A percentile compares a stretch with the other conserved stretches of the same genome.
Evolutionary conservation across 2,888 invertebrate species (phyloP).

Genomic region (Rugalucina vietnamica): DNA sequence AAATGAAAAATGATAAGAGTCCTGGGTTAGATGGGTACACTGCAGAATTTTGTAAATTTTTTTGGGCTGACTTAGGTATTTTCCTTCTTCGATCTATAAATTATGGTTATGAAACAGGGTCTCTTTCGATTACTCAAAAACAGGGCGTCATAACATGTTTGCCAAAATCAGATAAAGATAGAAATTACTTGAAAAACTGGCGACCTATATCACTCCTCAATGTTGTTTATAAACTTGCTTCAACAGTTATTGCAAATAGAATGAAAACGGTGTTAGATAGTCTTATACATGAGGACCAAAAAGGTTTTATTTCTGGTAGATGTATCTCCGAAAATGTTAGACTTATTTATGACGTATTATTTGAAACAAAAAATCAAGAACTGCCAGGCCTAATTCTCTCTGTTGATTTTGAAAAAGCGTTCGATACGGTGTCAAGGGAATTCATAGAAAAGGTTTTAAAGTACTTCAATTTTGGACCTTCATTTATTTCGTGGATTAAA

Average conservation of each 20-base stretch:
- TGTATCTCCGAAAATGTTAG: too few relatives aligned
- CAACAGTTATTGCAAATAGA: not conserved
- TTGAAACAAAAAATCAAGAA: too few relatives aligned
- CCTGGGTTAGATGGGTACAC: too few relatives aligned
- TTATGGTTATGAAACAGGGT: not conserved
- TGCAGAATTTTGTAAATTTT: too few relatives aligned
- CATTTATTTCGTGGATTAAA: not conserved
- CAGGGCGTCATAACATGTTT: not conserved
- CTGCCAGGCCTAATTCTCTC: too few relatives aligned
- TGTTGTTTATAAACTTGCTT: not conserved
- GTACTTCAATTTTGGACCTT: not conserved
- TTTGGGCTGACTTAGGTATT: not conserved
- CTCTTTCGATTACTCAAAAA: not conserved
- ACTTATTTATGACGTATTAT: too few relatives aligned
- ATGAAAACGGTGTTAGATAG: not conserved
- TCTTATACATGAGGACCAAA: too few relatives aligned
- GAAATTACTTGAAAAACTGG: not conserved
- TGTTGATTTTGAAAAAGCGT: not conserved
- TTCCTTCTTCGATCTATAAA: not conserved
- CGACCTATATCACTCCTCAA: not conserved
- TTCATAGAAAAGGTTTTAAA: not conserved
- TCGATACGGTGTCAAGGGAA: not conserved
- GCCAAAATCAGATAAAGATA: not conserved
- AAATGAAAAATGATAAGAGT: too few relatives aligned
- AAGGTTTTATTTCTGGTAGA: not conserved